Evolutionary conservation across 2,888 invertebrate species (phyloP).

Genomic region (Sinohyriopsis cumingii): DNA sequence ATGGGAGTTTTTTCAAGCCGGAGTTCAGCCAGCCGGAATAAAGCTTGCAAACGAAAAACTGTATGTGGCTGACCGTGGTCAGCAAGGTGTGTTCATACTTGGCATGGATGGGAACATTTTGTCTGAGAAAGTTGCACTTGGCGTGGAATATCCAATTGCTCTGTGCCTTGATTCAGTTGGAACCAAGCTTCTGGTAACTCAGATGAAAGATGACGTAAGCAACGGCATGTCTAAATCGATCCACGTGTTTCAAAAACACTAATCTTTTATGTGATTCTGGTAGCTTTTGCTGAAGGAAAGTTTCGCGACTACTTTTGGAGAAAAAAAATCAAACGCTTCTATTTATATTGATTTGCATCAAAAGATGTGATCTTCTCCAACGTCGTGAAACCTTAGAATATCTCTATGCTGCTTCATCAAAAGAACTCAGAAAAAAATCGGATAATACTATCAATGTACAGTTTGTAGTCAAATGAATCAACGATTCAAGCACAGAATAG

Average conservation of each 20-base stretch:
- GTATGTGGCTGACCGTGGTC: slow-evolving; percentile 32
- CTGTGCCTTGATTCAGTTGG: slow-evolving; percentile 19
- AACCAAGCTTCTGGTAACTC: slow-evolving; percentile 21
- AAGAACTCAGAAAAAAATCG: no score
- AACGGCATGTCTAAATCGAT: slow-evolving; percentile 24
- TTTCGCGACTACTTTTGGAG: no score
- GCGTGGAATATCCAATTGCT: slow-evolving; percentile 33
- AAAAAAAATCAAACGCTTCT: no score
- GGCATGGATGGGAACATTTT: slow-evolving; percentile 29
- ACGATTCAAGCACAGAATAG: no score
- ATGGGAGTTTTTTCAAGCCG: slow-evolving; percentile 33
- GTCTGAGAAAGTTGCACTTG: slow-evolving; percentile 27
- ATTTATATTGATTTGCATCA: no score
- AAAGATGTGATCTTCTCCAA: no score
- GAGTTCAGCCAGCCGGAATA: slow-evolving; percentile 31
- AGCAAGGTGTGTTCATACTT: slow-evolving; percentile 27
- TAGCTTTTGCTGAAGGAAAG: no score
- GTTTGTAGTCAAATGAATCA: no score
- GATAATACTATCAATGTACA: no score
- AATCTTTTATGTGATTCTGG: background rate
- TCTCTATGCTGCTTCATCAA: no score
- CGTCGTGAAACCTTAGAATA: no score
- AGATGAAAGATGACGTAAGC: slow-evolving; percentile 33
- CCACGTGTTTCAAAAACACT: slow-evolving; percentile 27
- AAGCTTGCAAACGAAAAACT: slow-evolving; percentile 21